Base-by-base conservation (phyloP, 1,140 invertebrate species). In the Drosophila nigromelanica region DNA sequence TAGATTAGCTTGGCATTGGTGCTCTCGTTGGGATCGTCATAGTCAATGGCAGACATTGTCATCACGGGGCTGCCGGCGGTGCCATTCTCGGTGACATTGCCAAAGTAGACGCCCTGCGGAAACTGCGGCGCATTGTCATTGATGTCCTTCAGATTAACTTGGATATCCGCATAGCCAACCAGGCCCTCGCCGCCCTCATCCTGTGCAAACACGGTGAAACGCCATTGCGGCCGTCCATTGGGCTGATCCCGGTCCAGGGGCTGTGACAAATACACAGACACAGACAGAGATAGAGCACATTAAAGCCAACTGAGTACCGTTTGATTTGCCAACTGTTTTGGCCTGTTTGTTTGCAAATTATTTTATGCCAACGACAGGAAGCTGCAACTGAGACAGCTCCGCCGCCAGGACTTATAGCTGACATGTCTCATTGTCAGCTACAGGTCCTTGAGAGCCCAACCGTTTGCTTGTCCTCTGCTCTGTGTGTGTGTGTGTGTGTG, bases 61-160 rank as follows among this genome's bases (percentile, higher is more conserved):
- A 95, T 95, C 37, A 95, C 95, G 12, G 95, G 92, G 78, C 94
- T 94, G 63, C 93, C 94, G 63, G 94, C 93, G 12, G 94, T 94
- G 33, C 94, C 94, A 81, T 95, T 95, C 83, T 95, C 94, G 10
- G 94, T 95, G 21, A 95, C 94, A 77, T 95, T 95, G 59, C 94
- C 94, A 66, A 93, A 93, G 79, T 94, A 94, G 60, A 94, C 92
- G 48, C 93, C 93, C 75, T 93, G 92, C 52, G 94, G 94, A 91
- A 96, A 97, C 60, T 95, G 92, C n/a, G 96, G 96, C 8, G 94
- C 93, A 91, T 97, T 96, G 92, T 96, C 96, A 90, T 96, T 96
- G 76, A 96, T 95, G 85, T 96, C 96, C 74, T 94, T 94, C 4
- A 96, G 93, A 85, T 94, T 95, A 63, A 96, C 94, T 90, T 95